These are phyloP conservation scores for Podarcis cretensis DNA, from an alignment of 2,113 vertebrate genomes.

Conservation along the genomic window DNA sequence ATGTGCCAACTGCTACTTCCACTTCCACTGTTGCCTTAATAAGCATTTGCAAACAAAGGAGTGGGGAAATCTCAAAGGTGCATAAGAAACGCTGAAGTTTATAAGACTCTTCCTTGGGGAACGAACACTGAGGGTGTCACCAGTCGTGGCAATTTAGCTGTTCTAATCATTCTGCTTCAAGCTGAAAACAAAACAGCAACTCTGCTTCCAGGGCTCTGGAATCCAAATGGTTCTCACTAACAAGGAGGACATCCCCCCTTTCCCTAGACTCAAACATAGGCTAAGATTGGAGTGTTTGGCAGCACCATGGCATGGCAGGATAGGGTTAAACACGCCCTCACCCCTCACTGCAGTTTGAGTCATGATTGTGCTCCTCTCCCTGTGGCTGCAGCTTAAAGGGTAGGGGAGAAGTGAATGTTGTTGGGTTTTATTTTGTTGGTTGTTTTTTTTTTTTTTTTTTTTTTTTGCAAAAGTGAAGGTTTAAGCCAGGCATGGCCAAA, in stretches of 20 bases:
- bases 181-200: not conserved
- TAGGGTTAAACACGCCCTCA: not conserved
- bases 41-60: not conserved
- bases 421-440: too few species aligned
- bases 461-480: too few species aligned
- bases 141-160: not conserved
- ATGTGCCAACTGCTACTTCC: constrained; percentile 17
- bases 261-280: not conserved
- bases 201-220: not conserved
- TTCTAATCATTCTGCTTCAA: not conserved
- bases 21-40: not conserved
- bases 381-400: not conserved
- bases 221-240: not conserved
- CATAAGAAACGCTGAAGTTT: not conserved
- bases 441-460: too few species aligned
- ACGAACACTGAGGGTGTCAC: not conserved
- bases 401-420: not conserved
- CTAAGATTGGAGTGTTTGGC: too few species aligned
- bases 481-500: too few species aligned
- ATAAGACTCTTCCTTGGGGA: not conserved
- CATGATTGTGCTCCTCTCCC: not conserved
- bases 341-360: not conserved
- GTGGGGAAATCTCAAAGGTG: not conserved
- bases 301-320: not conserved
- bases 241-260: not conserved